Conservation (phyloP, 2,113 vertebrate species). For the Numenius arquata region DNA sequence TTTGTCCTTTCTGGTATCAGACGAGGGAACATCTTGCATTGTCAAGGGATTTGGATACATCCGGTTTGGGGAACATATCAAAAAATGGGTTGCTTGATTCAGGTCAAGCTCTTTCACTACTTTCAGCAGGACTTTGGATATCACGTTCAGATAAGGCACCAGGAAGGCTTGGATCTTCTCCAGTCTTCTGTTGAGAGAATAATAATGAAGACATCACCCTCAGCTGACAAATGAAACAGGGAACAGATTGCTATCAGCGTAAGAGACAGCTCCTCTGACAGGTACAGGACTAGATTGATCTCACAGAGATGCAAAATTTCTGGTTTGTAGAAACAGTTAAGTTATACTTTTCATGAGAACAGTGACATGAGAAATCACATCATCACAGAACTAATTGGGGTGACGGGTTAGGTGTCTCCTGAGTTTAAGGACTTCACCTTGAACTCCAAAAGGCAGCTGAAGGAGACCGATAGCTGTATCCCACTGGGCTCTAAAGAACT, state of each 20-base stretch:
- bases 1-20: not conserved
- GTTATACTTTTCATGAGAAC: not conserved
- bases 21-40: not conserved
- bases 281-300: not conserved
- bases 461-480: not conserved
- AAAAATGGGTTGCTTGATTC: not conserved
- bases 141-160: conserved; percentile 6
- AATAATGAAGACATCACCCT: conserved; percentile 25
- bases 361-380: not conserved
- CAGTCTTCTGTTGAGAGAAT: conserved; percentile 1
- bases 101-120: not conserved
- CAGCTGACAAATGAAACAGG: not conserved
- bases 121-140: not conserved
- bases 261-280: not conserved
- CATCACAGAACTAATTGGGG: not conserved
- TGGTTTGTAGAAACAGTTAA: not conserved
- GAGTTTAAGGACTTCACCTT: not conserved
- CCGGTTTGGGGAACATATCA: not conserved
- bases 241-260: not conserved
- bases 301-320: not conserved
- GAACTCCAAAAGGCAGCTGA: not conserved
- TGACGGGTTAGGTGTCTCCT: not conserved
- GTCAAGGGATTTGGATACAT: not conserved
- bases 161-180: conserved; percentile 10
- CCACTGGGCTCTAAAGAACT: not conserved